Evolutionary conservation across 37 sponge, comb jelly and placozoan species (phyloP).

Genomic region (Tethya wilhelma): DNA sequence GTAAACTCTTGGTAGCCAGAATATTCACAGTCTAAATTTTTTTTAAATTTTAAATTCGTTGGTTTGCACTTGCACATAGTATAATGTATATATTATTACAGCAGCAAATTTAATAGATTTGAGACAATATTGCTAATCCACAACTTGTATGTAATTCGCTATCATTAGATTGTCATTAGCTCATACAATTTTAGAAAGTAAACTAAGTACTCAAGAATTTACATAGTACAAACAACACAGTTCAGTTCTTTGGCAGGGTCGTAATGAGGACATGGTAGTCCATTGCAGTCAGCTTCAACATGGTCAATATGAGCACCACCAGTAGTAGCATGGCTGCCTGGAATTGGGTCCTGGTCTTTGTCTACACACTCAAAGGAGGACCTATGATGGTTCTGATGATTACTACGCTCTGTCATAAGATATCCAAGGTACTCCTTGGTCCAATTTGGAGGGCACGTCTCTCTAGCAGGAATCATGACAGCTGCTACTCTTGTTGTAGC

Average conservation of each 20-base stretch:
- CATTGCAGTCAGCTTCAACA: conserved; percentile 53
- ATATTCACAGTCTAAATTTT: too few species aligned
- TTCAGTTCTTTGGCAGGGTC: conserved; percentile 43
- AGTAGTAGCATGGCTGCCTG: conserved; percentile 20
- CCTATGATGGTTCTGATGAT: neutral
- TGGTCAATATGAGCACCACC: conserved; percentile 47
- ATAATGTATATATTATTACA: too few species aligned
- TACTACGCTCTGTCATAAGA: conserved; percentile 26
- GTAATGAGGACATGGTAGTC: conserved; percentile 58
- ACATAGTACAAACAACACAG: conserved; percentile 64
- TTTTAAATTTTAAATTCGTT: too few species aligned
- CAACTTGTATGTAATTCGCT: too few species aligned
- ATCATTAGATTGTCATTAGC: too few species aligned
- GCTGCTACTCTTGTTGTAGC: conserved; percentile 16
- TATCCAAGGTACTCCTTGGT: conserved; percentile 67
- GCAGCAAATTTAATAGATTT: too few species aligned
- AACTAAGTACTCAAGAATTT: too few species aligned
- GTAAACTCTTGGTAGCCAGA: too few species aligned
- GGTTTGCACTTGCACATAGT: too few species aligned
- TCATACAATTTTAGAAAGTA: neutral
- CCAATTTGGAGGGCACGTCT: conserved; percentile 41
- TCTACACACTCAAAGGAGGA: conserved; percentile 59
- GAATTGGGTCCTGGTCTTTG: conserved; percentile 33
- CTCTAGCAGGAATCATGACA: conserved; percentile 49
- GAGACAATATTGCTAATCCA: too few species aligned